phyloP scores from a whole-genome alignment of 2,113 vertebrate species.

The Grammomys surdaster region DNA sequence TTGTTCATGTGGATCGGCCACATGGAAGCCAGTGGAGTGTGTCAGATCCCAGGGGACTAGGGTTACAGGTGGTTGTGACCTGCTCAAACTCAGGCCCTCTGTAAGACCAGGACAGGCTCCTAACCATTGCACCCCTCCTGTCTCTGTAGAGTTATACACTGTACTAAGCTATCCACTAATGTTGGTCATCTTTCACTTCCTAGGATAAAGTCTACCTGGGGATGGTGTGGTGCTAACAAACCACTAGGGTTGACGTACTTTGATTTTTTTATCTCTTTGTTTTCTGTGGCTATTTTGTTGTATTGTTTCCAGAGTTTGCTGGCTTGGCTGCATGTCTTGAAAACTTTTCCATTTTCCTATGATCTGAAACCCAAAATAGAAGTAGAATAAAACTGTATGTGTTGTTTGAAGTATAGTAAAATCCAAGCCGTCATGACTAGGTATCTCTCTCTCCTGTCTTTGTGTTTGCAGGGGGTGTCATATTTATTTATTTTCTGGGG shows the following conservation, averaged over 20 bases:
- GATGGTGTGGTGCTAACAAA: not conserved
- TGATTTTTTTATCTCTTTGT: not conserved
- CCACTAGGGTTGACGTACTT: not conserved
- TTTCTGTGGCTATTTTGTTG: not conserved
- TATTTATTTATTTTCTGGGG: not conserved
- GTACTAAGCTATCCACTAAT: not conserved
- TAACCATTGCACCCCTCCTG: not conserved
- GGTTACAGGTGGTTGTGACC: not conserved
- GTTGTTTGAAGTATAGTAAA: conserved; percentile 28
- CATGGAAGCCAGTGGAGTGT: not conserved
- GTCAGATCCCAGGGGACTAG: not conserved
- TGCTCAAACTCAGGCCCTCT: not conserved
- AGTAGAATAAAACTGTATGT: not conserved
- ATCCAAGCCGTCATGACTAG: not conserved
- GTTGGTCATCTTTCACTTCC: not conserved
- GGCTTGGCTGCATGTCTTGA: not conserved
- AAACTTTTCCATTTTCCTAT: not conserved
- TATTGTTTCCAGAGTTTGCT: not conserved
- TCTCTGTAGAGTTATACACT: not conserved
- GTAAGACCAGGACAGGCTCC: not conserved
- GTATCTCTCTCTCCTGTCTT: not conserved
- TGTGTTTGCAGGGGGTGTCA: not conserved
- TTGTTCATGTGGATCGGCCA: not conserved
- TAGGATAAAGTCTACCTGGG: not conserved
- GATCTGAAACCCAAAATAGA: not conserved